phyloP scores from a whole-genome alignment of 1,140 invertebrate species.

The Globodera rostochiensis region DNA sequence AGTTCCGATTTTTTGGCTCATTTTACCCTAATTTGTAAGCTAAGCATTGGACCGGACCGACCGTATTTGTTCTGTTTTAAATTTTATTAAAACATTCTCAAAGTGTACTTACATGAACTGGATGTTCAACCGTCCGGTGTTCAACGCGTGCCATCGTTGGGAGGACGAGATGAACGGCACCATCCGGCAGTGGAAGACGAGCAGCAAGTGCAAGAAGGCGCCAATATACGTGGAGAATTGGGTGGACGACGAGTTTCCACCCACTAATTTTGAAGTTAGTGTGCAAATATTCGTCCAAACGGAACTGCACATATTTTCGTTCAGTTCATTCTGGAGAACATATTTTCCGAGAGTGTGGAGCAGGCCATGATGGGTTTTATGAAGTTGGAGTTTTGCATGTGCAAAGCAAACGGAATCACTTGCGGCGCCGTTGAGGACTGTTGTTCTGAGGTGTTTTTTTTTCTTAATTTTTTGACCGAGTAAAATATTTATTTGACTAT shows the following conservation, averaged over 20 bases:
- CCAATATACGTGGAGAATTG: slow-evolving; percentile 52
- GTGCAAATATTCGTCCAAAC: not conserved
- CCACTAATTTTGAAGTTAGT: slow-evolving; percentile 37
- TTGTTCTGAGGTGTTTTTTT: slow-evolving; percentile 11
- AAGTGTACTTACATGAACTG: not conserved
- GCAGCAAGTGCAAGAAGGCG: slow-evolving; percentile 28
- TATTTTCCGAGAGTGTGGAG: slow-evolving; percentile 1
- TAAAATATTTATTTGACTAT: too few relatives aligned
- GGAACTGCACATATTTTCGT: not conserved
- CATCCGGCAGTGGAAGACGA: not conserved
- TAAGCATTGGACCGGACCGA: too few relatives aligned
- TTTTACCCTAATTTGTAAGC: too few relatives aligned
- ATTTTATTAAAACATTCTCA: not conserved
- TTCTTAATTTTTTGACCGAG: not conserved
- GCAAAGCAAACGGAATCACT: not conserved
- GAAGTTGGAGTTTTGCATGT: slow-evolving; percentile 24
- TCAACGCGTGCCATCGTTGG: slow-evolving; percentile 34
- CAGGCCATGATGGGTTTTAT: not conserved
- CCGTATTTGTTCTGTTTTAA: not conserved
- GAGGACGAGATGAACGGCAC: slow-evolving; percentile 43
- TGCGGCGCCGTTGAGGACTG: slow-evolving; percentile 9
- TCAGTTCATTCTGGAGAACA: slow-evolving; percentile 22
- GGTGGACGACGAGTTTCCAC: slow-evolving; percentile 44
- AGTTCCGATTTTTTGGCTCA: too few relatives aligned
- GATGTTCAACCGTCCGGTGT: not conserved